These are phyloP conservation scores for Sesamia inferens DNA, from an alignment of 2,888 invertebrate genomes.

Conservation along the genomic window DNA sequence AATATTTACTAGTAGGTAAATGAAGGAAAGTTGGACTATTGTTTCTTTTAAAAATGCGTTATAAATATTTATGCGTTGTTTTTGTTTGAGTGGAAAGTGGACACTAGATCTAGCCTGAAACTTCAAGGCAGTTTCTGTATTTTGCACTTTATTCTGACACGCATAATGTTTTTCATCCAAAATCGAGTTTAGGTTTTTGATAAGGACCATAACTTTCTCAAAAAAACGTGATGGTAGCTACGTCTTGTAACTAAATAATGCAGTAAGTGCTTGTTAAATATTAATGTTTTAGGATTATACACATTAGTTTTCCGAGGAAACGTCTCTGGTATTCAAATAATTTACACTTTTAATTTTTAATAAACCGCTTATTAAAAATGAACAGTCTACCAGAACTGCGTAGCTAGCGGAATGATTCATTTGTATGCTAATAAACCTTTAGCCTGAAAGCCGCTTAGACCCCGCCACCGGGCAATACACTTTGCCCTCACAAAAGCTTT, in stretches of 20 bases:
- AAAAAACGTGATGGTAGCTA: not conserved
- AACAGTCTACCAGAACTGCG: constrained; percentile 10
- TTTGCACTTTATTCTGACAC: not conserved
- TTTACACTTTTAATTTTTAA: no score
- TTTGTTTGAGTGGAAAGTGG: not conserved
- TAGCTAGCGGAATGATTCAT: constrained; percentile 45
- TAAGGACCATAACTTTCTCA: not conserved
- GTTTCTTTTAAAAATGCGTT: not conserved
- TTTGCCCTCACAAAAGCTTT: constrained; percentile 6
- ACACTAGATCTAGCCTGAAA: not conserved
- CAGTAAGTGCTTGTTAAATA: no score
- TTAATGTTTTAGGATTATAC: no score
- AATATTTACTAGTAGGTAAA: not conserved
- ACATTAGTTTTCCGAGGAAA: not conserved
- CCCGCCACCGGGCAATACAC: constrained; percentile 2
- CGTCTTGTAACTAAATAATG: not conserved
- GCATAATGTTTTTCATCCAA: not conserved
- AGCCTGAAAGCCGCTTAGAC: constrained; percentile 19
- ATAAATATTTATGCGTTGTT: not conserved
- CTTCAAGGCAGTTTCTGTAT: not conserved
- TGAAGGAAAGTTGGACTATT: not conserved
- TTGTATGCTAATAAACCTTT: constrained; percentile 57
- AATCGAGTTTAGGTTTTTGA: not conserved
- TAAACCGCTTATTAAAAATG: constrained; percentile 7
- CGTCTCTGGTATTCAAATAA: not conserved